A percentile compares a stretch with the other conserved stretches of the same genome.
Evolutionary conservation across 1,140 invertebrate species (phyloP).

Genomic region (Mactra quadrangularis): DNA sequence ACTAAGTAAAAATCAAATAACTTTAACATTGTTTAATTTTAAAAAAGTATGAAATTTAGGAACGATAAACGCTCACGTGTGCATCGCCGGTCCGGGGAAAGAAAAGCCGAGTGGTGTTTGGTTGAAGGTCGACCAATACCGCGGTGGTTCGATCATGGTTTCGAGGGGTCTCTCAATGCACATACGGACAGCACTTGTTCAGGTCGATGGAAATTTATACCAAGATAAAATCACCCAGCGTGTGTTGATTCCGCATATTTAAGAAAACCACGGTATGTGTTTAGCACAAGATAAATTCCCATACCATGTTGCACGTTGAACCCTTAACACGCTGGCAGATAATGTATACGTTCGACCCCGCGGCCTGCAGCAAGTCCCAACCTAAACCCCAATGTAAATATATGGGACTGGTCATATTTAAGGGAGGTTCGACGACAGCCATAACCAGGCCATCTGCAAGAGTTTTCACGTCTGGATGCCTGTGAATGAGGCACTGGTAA

Average conservation of each 20-base stretch:
- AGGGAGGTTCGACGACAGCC: neutral
- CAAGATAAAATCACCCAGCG: conserved; percentile 24
- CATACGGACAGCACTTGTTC: neutral
- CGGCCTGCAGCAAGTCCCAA: conserved; percentile 38
- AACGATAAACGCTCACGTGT: conserved; percentile 3
- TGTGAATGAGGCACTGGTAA: too few species aligned
- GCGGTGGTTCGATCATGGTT: conserved; percentile 33
- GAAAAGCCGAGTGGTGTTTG: conserved; percentile 12
- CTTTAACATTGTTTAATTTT: too few species aligned
- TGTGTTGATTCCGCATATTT: conserved; percentile 15
- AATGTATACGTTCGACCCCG: conserved; percentile 3
- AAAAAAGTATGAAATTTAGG: too few species aligned
- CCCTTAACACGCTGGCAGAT: neutral
- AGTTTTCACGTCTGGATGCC: too few species aligned
- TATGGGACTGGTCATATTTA: conserved; percentile 35
- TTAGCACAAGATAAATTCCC: conserved; percentile 40
- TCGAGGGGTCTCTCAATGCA: neutral
- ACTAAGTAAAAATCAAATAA: too few species aligned
- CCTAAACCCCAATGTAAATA: conserved; percentile 16
- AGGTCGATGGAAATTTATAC: conserved; percentile 29
- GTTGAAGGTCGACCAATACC: conserved; percentile 9
- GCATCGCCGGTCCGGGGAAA: conserved; percentile 5
- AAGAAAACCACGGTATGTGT: conserved; percentile 11
- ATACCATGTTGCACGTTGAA: conserved; percentile 27
- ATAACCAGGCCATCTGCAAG: too few species aligned